Evolutionary conservation across 2,797 vertebrate species (phyloP), one percentile per base, ranked within the genome.

Genomic region (Leuciscus waleckii): DNA sequence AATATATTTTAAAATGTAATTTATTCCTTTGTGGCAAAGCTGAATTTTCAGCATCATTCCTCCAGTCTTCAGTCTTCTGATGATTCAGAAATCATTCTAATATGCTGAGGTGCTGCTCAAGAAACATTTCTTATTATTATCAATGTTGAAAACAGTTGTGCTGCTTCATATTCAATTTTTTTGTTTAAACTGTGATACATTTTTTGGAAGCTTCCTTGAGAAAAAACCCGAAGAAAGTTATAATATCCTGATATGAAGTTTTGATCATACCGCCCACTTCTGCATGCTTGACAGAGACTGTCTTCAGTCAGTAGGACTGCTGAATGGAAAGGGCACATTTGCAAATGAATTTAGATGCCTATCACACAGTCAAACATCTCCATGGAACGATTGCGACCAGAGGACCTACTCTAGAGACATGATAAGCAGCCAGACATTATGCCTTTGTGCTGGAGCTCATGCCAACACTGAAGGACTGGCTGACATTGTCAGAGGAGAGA

Each of bases 351-450:
- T 79, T 76, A 75, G 69, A 86, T 84, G 79, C 32, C 58, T 80
- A 78, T 75, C 76, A n/a, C 54, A 85, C 51, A 85, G 75, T 77
- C 90, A 86, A 83, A 81, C 67, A 41, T 85, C 82, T 51, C 84
- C 29, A 78, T 88, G 90, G 81, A 86, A 63, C 43, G 37, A 32
- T 88, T 88, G 49, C 5, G 89, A 79, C 79, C 63, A 80, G 56
- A 69, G 67, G 46, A 85, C 39, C 5, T 11, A 78, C 81, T 86
- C 39, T 21, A 17, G 16, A 88, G 87, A 74, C 39, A 17, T 65
- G 86, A 92, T 91, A 89, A 91, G 39, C 23, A 76, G 63, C 65
- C 32, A 29, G 73, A 76, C 88, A 89, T 92, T 82, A 90, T 79
- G 84, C 87, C 79, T 51, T 87, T 88, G 89, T 90, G 76, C 70